Base-by-base conservation (phyloP, 2,797 vertebrate genomes). In the Poliocrania exsul region DNA sequence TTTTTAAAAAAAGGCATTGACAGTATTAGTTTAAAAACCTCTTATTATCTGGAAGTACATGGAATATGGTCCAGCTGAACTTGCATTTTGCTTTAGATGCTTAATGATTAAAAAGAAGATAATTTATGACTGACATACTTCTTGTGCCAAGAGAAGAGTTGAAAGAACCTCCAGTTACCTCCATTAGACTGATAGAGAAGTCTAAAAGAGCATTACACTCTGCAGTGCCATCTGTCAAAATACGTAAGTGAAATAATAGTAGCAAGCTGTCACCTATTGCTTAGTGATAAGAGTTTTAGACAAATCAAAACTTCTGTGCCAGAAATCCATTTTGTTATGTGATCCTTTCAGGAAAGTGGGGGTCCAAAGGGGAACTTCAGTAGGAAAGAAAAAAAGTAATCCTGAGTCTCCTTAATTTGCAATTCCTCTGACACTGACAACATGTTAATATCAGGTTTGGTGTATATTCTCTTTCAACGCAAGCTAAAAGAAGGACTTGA, bases 221-320 rank as follows among this genome's bases (percentile, higher is more conserved):
- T 98, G 98, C 98, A 98, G 98, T 98, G 98, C 99, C 99, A 99
- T 99, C 99, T 99, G 99, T 99, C 99, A 98, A 98, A 98, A 98
- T 96, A 97, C 98, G 97, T 98, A 98, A 98, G 97, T 97, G 97
- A 98, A 98, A 98, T 98, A 98, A 98, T 97, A 97, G 97, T 98
- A 96, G 97, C 98, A 98, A 98, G 98, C 98, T 98, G 98, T 98
- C 98, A 98, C 97, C 97, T 96, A 97, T 92, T 94, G 97, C 97
- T 97, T 95, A 86, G 83, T 73, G 97, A 97, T 97, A 98, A 97
- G 97, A 98, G 97, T 98, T 98, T 98, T 96, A 97, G 97, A 97
- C 97, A 97, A 98, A 97, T 97, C 94, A 97, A 94, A 97, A 98
- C 97, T 98, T 98, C 64, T 64, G 38, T 37, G 66, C 88, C 86